Evolutionary conservation across 1,140 invertebrate species (phyloP).

Genomic region (Phocides pigmalion): DNA sequence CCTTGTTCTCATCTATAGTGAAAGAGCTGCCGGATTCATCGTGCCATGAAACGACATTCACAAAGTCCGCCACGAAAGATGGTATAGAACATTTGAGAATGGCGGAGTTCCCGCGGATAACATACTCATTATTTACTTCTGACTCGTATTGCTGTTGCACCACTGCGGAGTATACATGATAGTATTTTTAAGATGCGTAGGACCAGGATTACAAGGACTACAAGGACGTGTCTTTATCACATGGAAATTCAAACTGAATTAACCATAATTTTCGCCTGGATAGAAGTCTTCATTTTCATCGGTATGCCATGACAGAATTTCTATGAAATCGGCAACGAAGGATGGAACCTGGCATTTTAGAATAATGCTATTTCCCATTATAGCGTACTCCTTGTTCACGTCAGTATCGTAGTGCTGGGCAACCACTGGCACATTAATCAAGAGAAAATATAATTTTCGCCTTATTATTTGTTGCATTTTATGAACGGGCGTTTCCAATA

Average conservation of each 20-base stretch:
- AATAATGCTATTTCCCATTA: slow-evolving; percentile 96
- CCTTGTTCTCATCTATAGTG: slow-evolving; percentile 86
- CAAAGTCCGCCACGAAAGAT: slow-evolving; percentile 96
- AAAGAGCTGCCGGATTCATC: slow-evolving; percentile 87
- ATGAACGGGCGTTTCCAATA: neutral
- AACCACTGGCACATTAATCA: slow-evolving; percentile 86
- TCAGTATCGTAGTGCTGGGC: slow-evolving; percentile 95
- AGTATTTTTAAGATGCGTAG: slow-evolving; percentile 33
- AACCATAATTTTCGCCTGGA: slow-evolving; percentile 87
- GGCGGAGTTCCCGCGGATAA: slow-evolving; percentile 94
- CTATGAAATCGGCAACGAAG: slow-evolving; percentile 96
- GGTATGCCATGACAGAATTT: slow-evolving; percentile 94
- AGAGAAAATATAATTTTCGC: slow-evolving; percentile 3
- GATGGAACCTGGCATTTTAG: slow-evolving; percentile 96
- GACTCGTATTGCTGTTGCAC: slow-evolving; percentile 94
- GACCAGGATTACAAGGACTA: slow-evolving; percentile 43
- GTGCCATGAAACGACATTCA: slow-evolving; percentile 94
- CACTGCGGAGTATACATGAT: slow-evolving; percentile 84
- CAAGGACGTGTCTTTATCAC: too few relatives aligned
- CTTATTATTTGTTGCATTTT: too few relatives aligned
- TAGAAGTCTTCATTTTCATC: slow-evolving; percentile 88
- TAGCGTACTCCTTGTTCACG: slow-evolving; percentile 97
- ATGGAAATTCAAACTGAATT: slow-evolving; percentile 51
- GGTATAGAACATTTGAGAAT: slow-evolving; percentile 96
- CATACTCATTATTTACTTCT: slow-evolving; percentile 96